A percentile compares a stretch with the other conserved stretches of the same genome.
Evolutionary conservation across 2,888 invertebrate genomes (phyloP).

Genomic region (Tuberolachnus salignus): DNA sequence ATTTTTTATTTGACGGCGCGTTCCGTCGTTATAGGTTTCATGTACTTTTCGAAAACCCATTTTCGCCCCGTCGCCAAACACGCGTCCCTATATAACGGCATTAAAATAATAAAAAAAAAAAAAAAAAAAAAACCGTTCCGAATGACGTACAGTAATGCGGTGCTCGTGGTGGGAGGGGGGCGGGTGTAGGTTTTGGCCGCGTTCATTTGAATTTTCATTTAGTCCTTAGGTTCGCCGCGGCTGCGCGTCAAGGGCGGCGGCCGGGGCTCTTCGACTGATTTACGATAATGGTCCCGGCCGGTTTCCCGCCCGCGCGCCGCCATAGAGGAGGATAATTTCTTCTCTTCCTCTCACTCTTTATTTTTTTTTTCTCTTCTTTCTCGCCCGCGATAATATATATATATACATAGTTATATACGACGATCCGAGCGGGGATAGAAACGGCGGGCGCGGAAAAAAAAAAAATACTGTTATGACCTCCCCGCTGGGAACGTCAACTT

Average conservation of each 20-base stretch:
- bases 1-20: no score
- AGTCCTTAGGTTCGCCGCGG: constrained; percentile 39
- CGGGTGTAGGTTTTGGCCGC: constrained; percentile 43
- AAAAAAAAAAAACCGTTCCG: not conserved
- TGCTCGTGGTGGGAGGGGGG: constrained; percentile 4
- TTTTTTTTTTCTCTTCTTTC: constrained; percentile 16
- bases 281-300: constrained; percentile 55
- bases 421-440: not conserved
- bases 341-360: constrained; percentile 24
- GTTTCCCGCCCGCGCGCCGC: constrained; percentile 18
- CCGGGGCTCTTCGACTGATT: constrained; percentile 52
- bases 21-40: no score
- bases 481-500: constrained; percentile 56
- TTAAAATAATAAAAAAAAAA: constrained; percentile 12
- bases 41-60: not conserved
- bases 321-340: constrained; percentile 49
- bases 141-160: constrained; percentile 1
- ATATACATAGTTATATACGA: no score
- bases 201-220: constrained; percentile 57
- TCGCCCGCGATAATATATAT: not conserved
- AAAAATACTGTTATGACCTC: constrained; percentile 54
- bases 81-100: not conserved
- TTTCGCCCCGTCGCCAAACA: not conserved
- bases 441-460: not conserved
- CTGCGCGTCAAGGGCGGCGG: not conserved